Evolutionary conservation across 2,113 vertebrate genomes (phyloP).

Genomic region (Rhinichthys klamathensis): DNA sequence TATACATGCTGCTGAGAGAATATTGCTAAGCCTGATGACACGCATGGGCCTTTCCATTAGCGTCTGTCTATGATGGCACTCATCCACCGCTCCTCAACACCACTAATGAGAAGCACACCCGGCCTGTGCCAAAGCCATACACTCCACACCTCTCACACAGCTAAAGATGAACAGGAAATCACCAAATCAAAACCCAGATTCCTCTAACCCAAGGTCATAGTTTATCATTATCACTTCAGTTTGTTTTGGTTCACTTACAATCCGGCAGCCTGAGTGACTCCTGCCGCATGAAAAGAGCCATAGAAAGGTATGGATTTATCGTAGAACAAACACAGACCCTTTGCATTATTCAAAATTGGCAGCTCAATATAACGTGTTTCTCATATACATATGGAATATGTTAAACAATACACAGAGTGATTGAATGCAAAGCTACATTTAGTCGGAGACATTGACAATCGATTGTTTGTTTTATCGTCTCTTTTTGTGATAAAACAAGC

Average conservation of each 20-base stretch:
- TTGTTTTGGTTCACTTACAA: conserved; percentile 26
- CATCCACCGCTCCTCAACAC: conserved; percentile 27
- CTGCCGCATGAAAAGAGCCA: conserved; percentile 57
- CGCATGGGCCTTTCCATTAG: conserved; percentile 5
- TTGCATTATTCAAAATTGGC: conserved; percentile 69
- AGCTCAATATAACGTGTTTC: conserved; percentile 58
- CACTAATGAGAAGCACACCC: conserved; percentile 31
- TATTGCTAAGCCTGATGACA: conserved; percentile 6
- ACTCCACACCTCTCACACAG: conserved; percentile 39
- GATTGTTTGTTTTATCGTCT: conserved; percentile 29
- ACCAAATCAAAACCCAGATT: conserved; percentile 14
- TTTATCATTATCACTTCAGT: conserved; percentile 21
- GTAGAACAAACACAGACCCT: conserved; percentile 68
- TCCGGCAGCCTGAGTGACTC: conserved; percentile 7
- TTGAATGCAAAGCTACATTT: conserved; percentile 23
- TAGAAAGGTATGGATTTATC: conserved; percentile 61
- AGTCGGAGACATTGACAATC: neutral
- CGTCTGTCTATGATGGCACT: conserved; percentile 26
- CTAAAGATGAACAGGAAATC: neutral
- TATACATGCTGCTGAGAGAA: neutral
- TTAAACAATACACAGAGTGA: conserved; percentile 56
- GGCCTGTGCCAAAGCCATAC: neutral
- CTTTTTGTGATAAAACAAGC: conserved; percentile 18
- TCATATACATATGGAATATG: conserved; percentile 66
- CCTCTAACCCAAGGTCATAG: neutral